Evolutionary conservation across 2,797 vertebrate genomes (phyloP).

Genomic region (Chaetophractus vellerosus): DNA sequence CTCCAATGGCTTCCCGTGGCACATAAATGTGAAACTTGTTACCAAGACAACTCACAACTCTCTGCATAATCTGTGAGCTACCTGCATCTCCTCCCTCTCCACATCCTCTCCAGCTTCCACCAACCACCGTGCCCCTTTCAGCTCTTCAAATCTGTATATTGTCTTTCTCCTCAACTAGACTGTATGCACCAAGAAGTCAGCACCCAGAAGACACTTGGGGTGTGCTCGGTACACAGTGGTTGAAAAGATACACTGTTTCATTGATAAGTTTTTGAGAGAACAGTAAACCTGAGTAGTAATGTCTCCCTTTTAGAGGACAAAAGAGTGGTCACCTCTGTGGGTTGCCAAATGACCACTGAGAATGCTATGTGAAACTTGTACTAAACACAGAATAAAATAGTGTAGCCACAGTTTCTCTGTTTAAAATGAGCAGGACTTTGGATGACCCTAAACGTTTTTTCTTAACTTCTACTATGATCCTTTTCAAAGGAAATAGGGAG

Average conservation of each 20-base stretch:
- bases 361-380: neutral
- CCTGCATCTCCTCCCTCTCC: neutral
- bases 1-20: neutral
- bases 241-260: neutral
- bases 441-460: neutral
- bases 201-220: neutral
- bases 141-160: neutral
- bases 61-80: neutral
- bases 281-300: neutral
- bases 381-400: neutral
- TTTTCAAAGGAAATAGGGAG: conserved; percentile 23
- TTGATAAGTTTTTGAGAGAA: conserved; percentile 6
- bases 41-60: neutral
- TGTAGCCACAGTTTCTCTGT: neutral
- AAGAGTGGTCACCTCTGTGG: neutral
- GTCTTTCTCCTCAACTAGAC: neutral
- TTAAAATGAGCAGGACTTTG: conserved; percentile 14
- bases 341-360: neutral
- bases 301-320: neutral
- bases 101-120: neutral
- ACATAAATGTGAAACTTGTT: neutral
- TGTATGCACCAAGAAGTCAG: neutral
- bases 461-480: neutral
- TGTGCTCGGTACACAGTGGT: neutral
- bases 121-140: neutral